Evolutionary conservation across 2,888 invertebrate species (phyloP).

Genomic region (Noctua fimbriata): DNA sequence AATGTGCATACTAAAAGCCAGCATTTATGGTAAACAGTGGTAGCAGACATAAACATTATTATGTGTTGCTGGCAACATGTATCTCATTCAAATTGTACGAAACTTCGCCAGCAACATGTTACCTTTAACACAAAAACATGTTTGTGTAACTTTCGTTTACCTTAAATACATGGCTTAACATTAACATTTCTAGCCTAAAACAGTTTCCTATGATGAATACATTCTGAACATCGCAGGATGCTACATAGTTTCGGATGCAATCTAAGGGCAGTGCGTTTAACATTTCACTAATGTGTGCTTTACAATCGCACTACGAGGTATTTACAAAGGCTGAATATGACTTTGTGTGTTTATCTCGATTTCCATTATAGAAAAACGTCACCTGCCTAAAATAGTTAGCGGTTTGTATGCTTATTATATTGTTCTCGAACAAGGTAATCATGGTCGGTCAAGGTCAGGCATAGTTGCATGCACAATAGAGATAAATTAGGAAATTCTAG

Average conservation of each 20-base stretch:
- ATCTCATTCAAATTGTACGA: not conserved
- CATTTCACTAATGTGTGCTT: conserved; percentile 76
- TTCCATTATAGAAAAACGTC: conserved; percentile 8
- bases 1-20: conserved; percentile 58
- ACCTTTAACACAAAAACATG: not conserved
- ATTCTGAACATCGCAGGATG: conserved; percentile 60
- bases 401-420: conserved; percentile 32
- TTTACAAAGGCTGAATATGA: conserved; percentile 70
- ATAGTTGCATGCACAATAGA: conserved; percentile 50
- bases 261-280: conserved; percentile 73
- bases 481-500: conserved; percentile 45
- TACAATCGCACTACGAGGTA: conserved; percentile 73
- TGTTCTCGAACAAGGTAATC: conserved; percentile 55
- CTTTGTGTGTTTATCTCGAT: conserved; percentile 52
- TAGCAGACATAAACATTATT: conserved; percentile 6
- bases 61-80: not conserved
- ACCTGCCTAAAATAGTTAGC: conserved; percentile 38
- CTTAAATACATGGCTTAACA: conserved; percentile 32
- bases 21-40: conserved; percentile 29
- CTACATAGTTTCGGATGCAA: conserved; percentile 68
- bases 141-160: conserved; percentile 11
- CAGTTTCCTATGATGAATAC: conserved; percentile 37
- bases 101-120: not conserved
- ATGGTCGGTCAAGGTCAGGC: conserved; percentile 46
- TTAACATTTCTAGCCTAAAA: conserved; percentile 58